These are phyloP conservation scores for Onychomys arenicola DNA, from an alignment of 2,797 vertebrate genomes.

Conservation along the genomic window DNA sequence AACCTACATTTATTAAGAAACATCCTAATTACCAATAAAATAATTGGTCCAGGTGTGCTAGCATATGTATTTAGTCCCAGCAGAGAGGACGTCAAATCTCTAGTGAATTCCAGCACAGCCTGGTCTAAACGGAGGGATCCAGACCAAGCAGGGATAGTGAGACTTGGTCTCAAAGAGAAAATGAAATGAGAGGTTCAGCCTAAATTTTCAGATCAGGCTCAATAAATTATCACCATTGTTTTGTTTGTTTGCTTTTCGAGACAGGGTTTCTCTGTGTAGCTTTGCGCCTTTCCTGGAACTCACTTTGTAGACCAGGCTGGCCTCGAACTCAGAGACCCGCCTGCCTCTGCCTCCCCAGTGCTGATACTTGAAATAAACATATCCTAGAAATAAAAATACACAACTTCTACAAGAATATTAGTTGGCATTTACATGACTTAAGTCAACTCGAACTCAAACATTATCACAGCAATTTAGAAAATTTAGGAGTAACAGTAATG, in stretches of 20 bases:
- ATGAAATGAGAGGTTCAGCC: neutral
- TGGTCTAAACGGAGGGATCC: neutral
- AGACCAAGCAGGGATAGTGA: neutral
- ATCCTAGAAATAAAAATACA: neutral
- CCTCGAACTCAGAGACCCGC: too few relatives aligned
- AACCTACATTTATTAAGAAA: conserved; percentile 2
- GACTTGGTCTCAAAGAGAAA: neutral
- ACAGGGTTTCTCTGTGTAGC: too few relatives aligned
- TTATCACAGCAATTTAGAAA: conserved; percentile 14
- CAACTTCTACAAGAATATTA: neutral
- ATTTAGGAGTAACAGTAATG: conserved; percentile 18
- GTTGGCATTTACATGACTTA: neutral
- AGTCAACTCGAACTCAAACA: neutral
- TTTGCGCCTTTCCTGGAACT: too few relatives aligned
- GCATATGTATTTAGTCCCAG: neutral
- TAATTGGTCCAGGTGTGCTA: neutral
- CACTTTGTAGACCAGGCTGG: too few relatives aligned
- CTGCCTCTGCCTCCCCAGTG: too few relatives aligned
- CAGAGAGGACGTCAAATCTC: neutral
- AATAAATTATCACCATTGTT: too few relatives aligned
- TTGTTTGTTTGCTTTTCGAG: too few relatives aligned
- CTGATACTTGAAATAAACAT: conserved; percentile 10
- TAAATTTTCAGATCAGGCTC: neutral
- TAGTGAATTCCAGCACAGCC: neutral
- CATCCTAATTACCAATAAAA: neutral